phyloP scores from a whole-genome alignment of 1,140 invertebrate genomes.

The Trinorchestia longiramus region DNA sequence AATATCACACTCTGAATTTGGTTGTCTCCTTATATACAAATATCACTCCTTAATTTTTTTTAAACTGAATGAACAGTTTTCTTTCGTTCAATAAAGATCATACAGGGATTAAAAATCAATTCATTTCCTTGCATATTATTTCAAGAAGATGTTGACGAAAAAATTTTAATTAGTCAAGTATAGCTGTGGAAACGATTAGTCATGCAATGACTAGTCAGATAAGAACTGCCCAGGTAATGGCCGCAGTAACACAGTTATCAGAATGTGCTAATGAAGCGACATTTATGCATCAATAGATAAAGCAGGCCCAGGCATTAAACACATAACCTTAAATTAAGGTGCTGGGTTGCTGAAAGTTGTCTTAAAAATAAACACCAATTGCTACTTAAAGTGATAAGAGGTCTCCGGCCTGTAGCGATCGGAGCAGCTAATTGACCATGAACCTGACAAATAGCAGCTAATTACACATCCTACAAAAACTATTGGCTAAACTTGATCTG shows the following conservation, averaged over 20 bases:
- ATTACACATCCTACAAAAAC: not conserved
- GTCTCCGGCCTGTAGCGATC: not conserved
- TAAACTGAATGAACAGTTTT: too few species aligned
- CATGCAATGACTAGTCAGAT: too few species aligned
- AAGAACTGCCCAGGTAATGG: too few species aligned
- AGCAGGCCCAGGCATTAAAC: not conserved
- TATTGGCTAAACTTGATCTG: not conserved
- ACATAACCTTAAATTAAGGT: not conserved
- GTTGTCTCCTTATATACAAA: too few species aligned
- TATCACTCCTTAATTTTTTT: too few species aligned
- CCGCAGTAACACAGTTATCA: not conserved
- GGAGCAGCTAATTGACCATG: not conserved
- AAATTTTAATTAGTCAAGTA: too few species aligned
- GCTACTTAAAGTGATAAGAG: not conserved
- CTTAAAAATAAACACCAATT: not conserved
- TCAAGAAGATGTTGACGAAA: too few species aligned
- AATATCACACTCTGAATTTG: too few species aligned
- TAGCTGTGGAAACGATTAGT: too few species aligned
- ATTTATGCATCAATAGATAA: not conserved
- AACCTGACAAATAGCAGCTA: not conserved
- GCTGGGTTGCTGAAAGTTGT: not conserved
- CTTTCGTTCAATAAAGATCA: too few species aligned
- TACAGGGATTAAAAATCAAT: too few species aligned
- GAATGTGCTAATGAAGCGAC: not conserved
- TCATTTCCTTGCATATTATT: too few species aligned